These are phyloP conservation scores for Heliothis subflexa DNA, from an alignment of 1,140 invertebrate species.

Conservation along the genomic window DNA sequence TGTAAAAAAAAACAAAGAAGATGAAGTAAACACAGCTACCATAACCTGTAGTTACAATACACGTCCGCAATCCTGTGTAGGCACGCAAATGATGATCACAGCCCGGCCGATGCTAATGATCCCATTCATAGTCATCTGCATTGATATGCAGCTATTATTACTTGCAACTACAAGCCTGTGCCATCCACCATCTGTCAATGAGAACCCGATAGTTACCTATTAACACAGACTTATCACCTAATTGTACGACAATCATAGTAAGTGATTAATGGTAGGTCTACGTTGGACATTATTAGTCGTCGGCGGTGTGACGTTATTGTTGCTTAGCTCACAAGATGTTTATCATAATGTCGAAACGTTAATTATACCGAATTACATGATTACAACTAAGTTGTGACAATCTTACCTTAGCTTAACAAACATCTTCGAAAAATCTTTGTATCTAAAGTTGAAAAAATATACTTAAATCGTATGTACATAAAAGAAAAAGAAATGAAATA, in stretches of 20 bases:
- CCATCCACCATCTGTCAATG: slow-evolving; percentile 67
- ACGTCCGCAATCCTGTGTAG: neutral
- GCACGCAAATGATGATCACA: slow-evolving; percentile 69
- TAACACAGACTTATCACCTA: slow-evolving; percentile 62
- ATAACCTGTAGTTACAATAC: neutral
- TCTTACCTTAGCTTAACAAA: no score
- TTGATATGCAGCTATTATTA: slow-evolving; percentile 77
- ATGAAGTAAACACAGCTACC: neutral
- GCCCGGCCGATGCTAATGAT: slow-evolving; percentile 68
- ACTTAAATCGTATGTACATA: no score
- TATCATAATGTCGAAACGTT: no score
- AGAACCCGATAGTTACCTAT: slow-evolving; percentile 56
- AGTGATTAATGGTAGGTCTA: slow-evolving; percentile 47
- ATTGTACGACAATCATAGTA: slow-evolving; percentile 54
- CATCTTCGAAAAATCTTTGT: no score
- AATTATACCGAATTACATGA: no score
- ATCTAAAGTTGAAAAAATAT: no score
- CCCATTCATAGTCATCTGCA: slow-evolving; percentile 79
- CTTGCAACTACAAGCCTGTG: slow-evolving; percentile 64
- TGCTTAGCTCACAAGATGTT: no score
- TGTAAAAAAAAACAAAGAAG: neutral
- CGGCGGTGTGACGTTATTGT: neutral
- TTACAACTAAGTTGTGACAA: no score
- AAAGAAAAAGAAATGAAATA: no score
- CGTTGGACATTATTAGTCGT: neutral